Evolutionary conservation across 2,888 invertebrate species (phyloP).

Genomic region (Drosophila mettleri): DNA sequence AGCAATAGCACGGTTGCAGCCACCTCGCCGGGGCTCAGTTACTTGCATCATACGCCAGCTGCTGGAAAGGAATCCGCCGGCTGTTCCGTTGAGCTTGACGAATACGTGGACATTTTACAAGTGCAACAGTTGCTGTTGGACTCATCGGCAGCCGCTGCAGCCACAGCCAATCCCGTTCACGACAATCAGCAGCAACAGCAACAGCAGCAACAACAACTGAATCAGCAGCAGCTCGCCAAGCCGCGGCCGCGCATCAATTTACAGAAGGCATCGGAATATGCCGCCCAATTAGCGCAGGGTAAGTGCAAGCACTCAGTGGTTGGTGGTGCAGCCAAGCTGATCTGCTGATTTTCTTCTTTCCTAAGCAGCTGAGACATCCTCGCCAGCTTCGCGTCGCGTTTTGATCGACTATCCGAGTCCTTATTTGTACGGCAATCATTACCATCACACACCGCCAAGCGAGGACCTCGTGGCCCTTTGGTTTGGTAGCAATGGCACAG

Average conservation of each 20-base stretch:
- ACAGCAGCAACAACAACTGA: conserved; percentile 49
- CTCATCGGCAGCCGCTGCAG: conserved; percentile 80
- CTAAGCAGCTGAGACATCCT: conserved; percentile 83
- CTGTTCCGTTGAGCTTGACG: conserved; percentile 86
- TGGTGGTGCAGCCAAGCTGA: background rate
- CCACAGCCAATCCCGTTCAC: conserved; percentile 45
- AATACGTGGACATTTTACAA: conserved; percentile 93
- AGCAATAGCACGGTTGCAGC: conserved; percentile 3
- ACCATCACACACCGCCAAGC: conserved; percentile 87
- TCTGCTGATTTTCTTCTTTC: background rate
- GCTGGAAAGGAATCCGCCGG: conserved; percentile 27
- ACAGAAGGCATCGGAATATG: conserved; percentile 85
- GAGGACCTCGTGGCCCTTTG: conserved; percentile 91
- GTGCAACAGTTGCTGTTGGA: conserved; percentile 91
- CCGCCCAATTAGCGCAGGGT: conserved; percentile 84
- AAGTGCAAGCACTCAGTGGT: conserved; percentile 33
- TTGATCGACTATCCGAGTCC: conserved; percentile 85
- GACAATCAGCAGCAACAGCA: conserved; percentile 72
- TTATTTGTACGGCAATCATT: conserved; percentile 85
- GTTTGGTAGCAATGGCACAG: conserved; percentile 89
- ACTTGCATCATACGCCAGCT: conserved; percentile 33
- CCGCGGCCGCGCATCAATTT: conserved; percentile 84
- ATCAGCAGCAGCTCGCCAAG: conserved; percentile 69
- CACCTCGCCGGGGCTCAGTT: conserved; percentile 17
- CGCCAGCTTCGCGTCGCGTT: conserved; percentile 85